Evolutionary conservation across 2,113 vertebrate genomes (phyloP).

Genomic region (Percina caprodes): DNA sequence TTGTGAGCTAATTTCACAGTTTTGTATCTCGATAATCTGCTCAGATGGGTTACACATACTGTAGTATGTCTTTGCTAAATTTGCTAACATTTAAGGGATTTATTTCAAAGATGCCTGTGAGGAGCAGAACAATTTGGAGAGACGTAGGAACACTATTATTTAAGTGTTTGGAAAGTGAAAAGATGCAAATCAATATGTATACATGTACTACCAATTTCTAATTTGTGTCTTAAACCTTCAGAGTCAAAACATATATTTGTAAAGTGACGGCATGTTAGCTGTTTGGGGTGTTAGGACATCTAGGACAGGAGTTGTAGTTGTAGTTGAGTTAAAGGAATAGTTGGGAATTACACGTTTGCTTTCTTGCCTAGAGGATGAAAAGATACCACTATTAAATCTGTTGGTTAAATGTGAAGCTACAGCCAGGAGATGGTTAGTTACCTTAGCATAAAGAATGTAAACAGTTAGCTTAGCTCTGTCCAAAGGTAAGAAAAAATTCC

Average conservation of each 20-base stretch:
- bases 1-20: conserved; percentile 44
- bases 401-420: too few relatives aligned
- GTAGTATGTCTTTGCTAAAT: conserved; percentile 28
- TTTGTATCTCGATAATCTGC: conserved; percentile 46
- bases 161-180: not conserved
- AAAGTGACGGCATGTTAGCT: not conserved
- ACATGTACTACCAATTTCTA: not conserved
- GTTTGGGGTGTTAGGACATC: not conserved
- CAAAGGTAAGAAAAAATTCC: not conserved
- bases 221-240: not conserved
- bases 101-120: conserved; percentile 25
- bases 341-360: not conserved
- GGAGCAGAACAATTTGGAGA: conserved; percentile 3
- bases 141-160: not conserved
- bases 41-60: conserved; percentile 21
- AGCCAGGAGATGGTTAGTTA: too few relatives aligned
- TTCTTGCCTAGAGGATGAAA: not conserved
- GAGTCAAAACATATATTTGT: not conserved
- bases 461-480: not conserved
- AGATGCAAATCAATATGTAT: not conserved
- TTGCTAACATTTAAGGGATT: conserved; percentile 38
- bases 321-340: not conserved
- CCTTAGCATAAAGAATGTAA: not conserved
- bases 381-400: not conserved
- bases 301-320: not conserved